These are phyloP conservation scores for Brachyalestes nurse DNA, from an alignment of 2,797 vertebrate species.

Conservation along the genomic window DNA sequence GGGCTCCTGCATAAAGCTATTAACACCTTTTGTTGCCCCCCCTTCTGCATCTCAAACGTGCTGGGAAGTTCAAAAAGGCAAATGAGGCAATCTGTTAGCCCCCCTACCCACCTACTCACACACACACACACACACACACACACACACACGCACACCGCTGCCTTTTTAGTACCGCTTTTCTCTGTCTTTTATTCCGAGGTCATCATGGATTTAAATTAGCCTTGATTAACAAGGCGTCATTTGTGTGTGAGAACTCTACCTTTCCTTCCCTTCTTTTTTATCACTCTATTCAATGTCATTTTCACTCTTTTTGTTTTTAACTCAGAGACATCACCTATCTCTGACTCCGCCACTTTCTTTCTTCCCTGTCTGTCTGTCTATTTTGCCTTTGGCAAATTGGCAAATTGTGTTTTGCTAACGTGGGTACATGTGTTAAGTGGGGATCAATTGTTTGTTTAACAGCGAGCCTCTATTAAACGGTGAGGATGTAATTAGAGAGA, in stretches of 20 bases:
- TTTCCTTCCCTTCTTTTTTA: constrained; percentile 1
- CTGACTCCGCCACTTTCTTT: not conserved
- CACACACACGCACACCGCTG: constrained; percentile 37
- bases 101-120: constrained; percentile 60
- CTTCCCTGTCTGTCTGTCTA: constrained; percentile 49
- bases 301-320: not conserved
- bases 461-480: constrained; percentile 84
- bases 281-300: not conserved
- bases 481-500: constrained; percentile 85
- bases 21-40: constrained; percentile 96
- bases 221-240: constrained; percentile 76
- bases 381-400: constrained; percentile 89
- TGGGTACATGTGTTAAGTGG: constrained; percentile 83
- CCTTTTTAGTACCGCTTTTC: constrained; percentile 37
- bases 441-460: constrained; percentile 87
- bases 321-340: constrained; percentile 47
- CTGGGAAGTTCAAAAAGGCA: constrained; percentile 89
- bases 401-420: constrained; percentile 88
- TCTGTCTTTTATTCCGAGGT: constrained; percentile 79
- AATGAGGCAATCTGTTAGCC: constrained; percentile 85
- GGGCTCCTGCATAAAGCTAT: constrained; percentile 92
- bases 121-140: constrained; percentile 59
- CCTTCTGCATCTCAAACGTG: constrained; percentile 81
- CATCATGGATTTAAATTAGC: constrained; percentile 79
- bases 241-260: constrained; percentile 53